Percentiles rank a stretch among this genome's conserved stretches.
These are phyloP conservation scores for Schizopygopsis malacanthus DNA, from an alignment of 2,797 vertebrate species.

Conservation along the genomic window DNA sequence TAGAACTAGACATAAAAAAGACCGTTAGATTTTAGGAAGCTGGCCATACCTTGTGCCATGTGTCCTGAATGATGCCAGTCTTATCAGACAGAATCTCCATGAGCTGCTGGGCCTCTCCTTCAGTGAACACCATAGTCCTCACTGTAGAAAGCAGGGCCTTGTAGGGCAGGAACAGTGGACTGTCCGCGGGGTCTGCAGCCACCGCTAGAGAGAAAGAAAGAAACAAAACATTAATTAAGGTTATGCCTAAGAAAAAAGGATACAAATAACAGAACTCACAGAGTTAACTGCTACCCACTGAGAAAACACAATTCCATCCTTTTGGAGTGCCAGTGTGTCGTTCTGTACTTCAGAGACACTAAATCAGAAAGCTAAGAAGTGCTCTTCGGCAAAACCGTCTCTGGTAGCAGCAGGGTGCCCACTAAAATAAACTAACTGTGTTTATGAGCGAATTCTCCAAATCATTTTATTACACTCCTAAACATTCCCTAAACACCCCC, in stretches of 20 bases:
- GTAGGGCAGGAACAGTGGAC: conserved; percentile 87
- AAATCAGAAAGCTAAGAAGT: neutral
- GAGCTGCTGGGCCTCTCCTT: conserved; percentile 89
- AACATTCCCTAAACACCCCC: conserved; percentile 1
- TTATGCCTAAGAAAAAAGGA: neutral
- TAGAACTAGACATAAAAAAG: neutral
- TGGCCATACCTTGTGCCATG: conserved; percentile 89
- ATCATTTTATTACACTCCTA: neutral
- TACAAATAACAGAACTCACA: neutral
- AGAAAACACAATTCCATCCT: neutral
- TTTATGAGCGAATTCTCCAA: neutral
- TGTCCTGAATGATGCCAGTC: conserved; percentile 85
- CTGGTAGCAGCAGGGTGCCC: neutral
- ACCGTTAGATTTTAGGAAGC: neutral
- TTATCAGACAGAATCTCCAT: conserved; percentile 94
- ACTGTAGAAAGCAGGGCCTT: conserved; percentile 88
- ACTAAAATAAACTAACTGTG: neutral
- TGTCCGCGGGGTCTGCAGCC: conserved; percentile 72
- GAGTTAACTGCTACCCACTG: neutral
- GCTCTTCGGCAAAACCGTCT: neutral
- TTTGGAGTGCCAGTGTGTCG: neutral
- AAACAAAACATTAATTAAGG: conserved; percentile 24
- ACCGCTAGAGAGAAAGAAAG: conserved; percentile 56
- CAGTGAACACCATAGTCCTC: conserved; percentile 89
- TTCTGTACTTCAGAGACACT: neutral